Percentiles rank a stretch among this genome's conserved stretches.
Evolutionary conservation across 2,113 vertebrate genomes (phyloP).

Genomic region (Phoenicopterus ruber): DNA sequence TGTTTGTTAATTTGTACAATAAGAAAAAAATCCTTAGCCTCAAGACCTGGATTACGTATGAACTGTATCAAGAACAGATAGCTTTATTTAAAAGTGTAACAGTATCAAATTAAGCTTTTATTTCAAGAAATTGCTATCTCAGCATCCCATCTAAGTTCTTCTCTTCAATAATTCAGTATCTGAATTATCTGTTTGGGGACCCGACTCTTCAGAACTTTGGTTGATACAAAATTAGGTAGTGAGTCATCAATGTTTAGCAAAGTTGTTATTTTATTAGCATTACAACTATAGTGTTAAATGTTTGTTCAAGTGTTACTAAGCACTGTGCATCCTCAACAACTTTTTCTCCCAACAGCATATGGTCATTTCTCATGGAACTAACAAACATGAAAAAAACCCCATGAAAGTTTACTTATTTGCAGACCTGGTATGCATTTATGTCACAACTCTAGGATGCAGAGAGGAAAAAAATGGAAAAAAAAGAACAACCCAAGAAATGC

Average conservation of each 20-base stretch:
- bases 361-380: background rate
- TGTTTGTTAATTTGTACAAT: background rate
- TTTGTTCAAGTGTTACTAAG: background rate
- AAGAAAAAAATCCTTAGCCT: background rate
- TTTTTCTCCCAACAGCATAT: background rate
- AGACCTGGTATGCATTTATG: background rate
- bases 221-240: background rate
- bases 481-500: background rate
- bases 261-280: background rate
- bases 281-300: background rate
- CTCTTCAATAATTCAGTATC: background rate
- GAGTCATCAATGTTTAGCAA: background rate
- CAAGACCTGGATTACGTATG: background rate
- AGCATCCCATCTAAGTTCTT: background rate
- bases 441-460: background rate
- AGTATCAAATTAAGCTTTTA: background rate
- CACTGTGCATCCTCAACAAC: background rate
- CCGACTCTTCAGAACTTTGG: background rate
- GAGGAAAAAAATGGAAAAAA: background rate
- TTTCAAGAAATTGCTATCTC: background rate
- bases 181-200: background rate
- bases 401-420: background rate
- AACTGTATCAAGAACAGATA: background rate
- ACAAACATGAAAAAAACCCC: background rate
- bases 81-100: background rate